Evolutionary conservation across 2,113 vertebrate genomes (phyloP), one percentile per base, ranked within the genome.

Genomic region (Pterophyllum scalare): DNA sequence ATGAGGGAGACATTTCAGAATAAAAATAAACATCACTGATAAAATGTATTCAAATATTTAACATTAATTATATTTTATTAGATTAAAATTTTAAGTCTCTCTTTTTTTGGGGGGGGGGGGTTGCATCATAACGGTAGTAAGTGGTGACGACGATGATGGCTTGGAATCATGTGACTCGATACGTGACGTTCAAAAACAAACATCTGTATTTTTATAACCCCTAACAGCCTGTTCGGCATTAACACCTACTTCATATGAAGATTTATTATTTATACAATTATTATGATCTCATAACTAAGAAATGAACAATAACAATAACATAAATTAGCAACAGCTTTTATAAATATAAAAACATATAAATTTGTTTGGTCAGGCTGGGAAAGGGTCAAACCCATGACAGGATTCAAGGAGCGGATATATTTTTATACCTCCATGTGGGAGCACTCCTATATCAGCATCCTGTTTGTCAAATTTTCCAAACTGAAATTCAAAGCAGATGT

Each of bases 271-370:
- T 65, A 3, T 13, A 65, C 38, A 43, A 17, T 4, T 43, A 12
- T 24, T 65, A 43, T n/a, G n/a, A 0, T 0, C 38, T 22, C 5
- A 65, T 6, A 59, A 3, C 38, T 3, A 40, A 40, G 38, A 40
- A 40, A 40, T 12, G 10, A 38, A 38, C 35, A 38, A 38, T 9
- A 49, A 2, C 15, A 49, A 49, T 2, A 19, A 52, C 4, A 52
- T 7, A 19, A 17, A 49, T 49, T 17, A 19, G 15, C 7, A 52
- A 52, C 49, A 19, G 49, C 49, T 1, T 8, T 8, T 52, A 19
- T 40, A 40, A 40, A 40, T 40, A 40, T 12, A 13, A 40, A 40
- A 12, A 40, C 10, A 40, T 12, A 40, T 40, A 40, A n/a, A n/a
- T n/a, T n/a, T n/a, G n/a, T n/a, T n/a, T n/a, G n/a, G n/a, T n/a